A percentile compares a stretch with the other conserved stretches of the same genome.
These are phyloP conservation scores for Numenius phaeopus DNA, from an alignment of 2,797 vertebrate genomes.

Conservation along the genomic window DNA sequence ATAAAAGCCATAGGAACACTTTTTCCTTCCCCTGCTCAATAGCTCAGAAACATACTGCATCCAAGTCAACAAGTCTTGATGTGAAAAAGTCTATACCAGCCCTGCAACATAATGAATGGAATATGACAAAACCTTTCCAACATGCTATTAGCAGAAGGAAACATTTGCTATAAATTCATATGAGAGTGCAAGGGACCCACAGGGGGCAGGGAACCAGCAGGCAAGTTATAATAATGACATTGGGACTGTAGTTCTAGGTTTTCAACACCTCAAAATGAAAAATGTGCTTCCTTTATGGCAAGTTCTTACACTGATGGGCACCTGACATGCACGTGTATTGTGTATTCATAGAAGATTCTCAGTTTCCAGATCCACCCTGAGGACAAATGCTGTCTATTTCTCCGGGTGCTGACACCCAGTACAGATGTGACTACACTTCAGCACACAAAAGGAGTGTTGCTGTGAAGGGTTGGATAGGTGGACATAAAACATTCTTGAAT, in stretches of 20 bases:
- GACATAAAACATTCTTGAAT: background rate
- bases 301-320: background rate
- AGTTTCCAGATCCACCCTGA: background rate
- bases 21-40: rapidly evolving
- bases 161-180: background rate
- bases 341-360: background rate
- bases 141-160: background rate
- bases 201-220: background rate
- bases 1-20: background rate
- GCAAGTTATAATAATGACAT: background rate
- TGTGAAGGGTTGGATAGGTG: background rate
- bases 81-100: background rate
- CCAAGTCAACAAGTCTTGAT: background rate
- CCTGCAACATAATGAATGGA: background rate
- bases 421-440: background rate
- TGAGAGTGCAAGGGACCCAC: background rate
- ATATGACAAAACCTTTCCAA: background rate
- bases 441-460: background rate
- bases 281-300: background rate
- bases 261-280: background rate
- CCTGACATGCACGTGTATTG: background rate
- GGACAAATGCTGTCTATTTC: background rate
- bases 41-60: background rate
- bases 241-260: background rate
- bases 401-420: too few relatives aligned